phyloP scores from a whole-genome alignment of 1,140 invertebrate species.

The Andrena cerasifolii region DNA sequence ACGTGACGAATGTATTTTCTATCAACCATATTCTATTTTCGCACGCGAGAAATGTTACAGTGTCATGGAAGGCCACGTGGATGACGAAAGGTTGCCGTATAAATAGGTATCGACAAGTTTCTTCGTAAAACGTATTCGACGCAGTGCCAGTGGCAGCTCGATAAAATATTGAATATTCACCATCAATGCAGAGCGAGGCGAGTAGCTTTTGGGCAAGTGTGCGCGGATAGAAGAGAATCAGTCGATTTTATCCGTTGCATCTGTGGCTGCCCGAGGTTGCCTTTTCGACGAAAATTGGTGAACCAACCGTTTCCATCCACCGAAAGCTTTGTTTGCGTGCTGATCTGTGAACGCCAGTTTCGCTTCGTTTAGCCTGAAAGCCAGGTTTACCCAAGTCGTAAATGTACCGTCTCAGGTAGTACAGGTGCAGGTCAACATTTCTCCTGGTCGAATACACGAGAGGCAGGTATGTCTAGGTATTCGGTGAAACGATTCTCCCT shows the following conservation, averaged over 20 bases:
- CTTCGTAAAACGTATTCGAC: constrained; percentile 22
- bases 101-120: constrained; percentile 48
- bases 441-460: not conserved
- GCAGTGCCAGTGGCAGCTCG: not conserved
- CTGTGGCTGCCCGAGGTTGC: too few species aligned
- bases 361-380: not conserved
- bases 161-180: constrained; percentile 7
- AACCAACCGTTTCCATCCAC: not conserved
- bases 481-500: not conserved
- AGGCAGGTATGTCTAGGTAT: constrained; percentile 8
- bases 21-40: constrained; percentile 16
- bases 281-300: constrained; percentile 1
- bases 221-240: not conserved
- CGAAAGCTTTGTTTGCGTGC: not conserved
- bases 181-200: not conserved
- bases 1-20: not conserved
- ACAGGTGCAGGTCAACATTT: constrained; percentile 16
- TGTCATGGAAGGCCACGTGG: constrained; percentile 30
- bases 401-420: constrained; percentile 18
- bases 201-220: not conserved
- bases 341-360: not conserved
- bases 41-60: not conserved
- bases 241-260: not conserved
- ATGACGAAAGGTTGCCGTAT: constrained; percentile 42
- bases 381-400: not conserved